Percentiles rank a stretch among this genome's conserved stretches.
phyloP scores from a whole-genome alignment of 2,797 vertebrate genomes.

The Schizopygopsis pylzovi region DNA sequence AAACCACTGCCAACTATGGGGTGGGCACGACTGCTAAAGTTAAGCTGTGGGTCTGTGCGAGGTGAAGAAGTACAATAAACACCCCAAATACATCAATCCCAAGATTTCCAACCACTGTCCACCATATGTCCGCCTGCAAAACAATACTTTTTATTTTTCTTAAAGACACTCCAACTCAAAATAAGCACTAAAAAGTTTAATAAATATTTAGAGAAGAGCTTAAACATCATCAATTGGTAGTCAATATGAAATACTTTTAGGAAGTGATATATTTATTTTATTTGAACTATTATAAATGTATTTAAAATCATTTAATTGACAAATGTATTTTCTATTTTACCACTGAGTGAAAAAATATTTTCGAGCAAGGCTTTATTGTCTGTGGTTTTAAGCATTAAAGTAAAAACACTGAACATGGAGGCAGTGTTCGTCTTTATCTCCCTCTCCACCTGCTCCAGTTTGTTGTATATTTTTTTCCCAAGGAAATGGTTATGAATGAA shows the following conservation, averaged over 20 bases:
- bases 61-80: conserved; percentile 60
- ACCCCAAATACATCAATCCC: conserved; percentile 44
- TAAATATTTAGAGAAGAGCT: conserved; percentile 54
- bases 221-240: neutral
- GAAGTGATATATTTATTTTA: neutral
- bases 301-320: neutral
- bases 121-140: conserved; percentile 56
- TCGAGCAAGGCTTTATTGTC: neutral
- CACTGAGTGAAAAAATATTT: neutral
- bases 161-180: conserved; percentile 19
- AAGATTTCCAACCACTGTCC: conserved; percentile 59
- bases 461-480: conserved; percentile 1
- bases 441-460: conserved; percentile 37
- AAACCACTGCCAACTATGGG: conserved; percentile 51
- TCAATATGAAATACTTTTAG: neutral
- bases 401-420: conserved; percentile 6
- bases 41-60: conserved; percentile 24
- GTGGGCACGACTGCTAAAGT: conserved; percentile 44
- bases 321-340: neutral
- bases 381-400: neutral
- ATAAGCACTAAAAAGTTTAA: conserved; percentile 12
- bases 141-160: conserved; percentile 52
- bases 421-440: conserved; percentile 1
- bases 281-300: neutral
- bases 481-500: conserved; percentile 60